Conservation (phyloP, 1,140 invertebrate genomes). For the Araneus ventricosus region DNA sequence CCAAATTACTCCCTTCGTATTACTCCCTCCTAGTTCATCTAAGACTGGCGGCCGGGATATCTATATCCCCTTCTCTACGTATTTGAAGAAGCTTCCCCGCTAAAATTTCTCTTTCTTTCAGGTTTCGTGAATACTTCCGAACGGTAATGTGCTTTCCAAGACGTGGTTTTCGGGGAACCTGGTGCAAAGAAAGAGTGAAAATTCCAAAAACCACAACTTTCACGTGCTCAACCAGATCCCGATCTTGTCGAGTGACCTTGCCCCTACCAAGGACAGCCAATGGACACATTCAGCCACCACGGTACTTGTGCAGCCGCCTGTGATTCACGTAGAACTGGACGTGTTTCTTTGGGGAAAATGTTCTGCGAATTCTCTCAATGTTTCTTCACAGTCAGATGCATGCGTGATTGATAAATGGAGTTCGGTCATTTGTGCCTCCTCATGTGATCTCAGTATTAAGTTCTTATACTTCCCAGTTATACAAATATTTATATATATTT, state of each 20-base stretch:
- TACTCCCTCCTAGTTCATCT: too few relatives aligned
- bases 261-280: constrained; percentile 46
- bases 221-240: constrained; percentile 55
- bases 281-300: background rate
- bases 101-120: constrained; percentile 2
- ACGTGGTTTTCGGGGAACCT: background rate
- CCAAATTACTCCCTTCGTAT: too few relatives aligned
- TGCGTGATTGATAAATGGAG: background rate
- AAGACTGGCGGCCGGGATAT: too few relatives aligned
- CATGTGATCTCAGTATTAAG: background rate
- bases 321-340: background rate
- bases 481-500: constrained; percentile 19
- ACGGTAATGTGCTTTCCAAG: constrained; percentile 60
- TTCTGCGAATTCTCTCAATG: background rate
- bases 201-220: constrained; percentile 57
- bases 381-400: background rate
- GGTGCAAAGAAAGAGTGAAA: constrained; percentile 38
- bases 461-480: background rate
- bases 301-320: constrained; percentile 60
- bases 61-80: too few relatives aligned
- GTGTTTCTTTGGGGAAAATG: background rate
- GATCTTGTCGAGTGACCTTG: constrained; percentile 60
- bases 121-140: constrained; percentile 67
- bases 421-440: background rate
- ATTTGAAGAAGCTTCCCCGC: too few relatives aligned